These are phyloP conservation scores for Notothenia rossii DNA, from an alignment of 2,113 vertebrate genomes.

Conservation along the genomic window DNA sequence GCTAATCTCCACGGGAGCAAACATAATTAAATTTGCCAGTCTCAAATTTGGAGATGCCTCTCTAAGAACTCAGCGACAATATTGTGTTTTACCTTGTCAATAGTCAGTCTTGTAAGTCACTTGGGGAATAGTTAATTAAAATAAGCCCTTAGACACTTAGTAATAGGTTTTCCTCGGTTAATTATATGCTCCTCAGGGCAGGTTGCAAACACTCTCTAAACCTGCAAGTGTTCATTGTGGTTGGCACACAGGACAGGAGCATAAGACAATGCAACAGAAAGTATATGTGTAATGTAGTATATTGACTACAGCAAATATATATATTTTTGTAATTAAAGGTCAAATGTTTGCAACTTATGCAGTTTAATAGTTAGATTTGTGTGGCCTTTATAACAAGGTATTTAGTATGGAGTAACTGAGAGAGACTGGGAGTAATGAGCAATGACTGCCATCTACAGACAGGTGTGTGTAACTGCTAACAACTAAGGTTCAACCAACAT, in stretches of 20 bases:
- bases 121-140: conserved; percentile 1
- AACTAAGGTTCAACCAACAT: not conserved
- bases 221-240: not conserved
- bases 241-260: too few relatives aligned
- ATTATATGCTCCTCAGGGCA: not conserved
- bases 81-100: not conserved
- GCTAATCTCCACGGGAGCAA: conserved; percentile 48
- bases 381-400: not conserved
- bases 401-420: not conserved
- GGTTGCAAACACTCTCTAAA: not conserved
- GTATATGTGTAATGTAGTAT: not conserved
- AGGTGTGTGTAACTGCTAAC: conserved; percentile 18
- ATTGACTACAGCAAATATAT: not conserved
- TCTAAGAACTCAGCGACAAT: conserved; percentile 8
- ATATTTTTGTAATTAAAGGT: not conserved
- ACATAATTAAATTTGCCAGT: conserved; percentile 55
- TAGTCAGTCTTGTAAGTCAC: not conserved
- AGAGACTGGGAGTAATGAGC: not conserved
- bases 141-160: not conserved
- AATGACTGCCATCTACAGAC: conserved; percentile 65
- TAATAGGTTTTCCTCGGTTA: not conserved
- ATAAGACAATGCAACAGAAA: not conserved
- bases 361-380: not conserved
- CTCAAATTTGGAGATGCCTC: conserved; percentile 41
- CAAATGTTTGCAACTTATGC: not conserved